Conservation (phyloP, 2,113 vertebrate species). For the Anser brachyrhynchus region DNA sequence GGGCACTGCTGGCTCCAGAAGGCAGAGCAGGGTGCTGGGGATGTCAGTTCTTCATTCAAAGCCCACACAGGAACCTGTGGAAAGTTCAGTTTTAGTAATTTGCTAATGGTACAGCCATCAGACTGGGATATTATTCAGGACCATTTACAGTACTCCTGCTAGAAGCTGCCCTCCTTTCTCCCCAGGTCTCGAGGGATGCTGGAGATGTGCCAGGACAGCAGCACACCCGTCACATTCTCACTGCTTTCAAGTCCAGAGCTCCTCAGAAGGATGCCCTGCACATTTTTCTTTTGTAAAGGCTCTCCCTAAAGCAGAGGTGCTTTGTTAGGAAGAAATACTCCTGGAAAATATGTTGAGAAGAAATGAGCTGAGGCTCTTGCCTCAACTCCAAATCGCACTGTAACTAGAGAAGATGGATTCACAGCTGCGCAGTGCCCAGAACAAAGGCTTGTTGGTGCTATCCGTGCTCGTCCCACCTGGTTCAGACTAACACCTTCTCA, state of each 20-base stretch:
- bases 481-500: background rate
- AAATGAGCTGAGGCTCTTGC: background rate
- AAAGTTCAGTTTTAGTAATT: background rate
- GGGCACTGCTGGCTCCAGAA: background rate
- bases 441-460: background rate
- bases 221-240: fast-evolving
- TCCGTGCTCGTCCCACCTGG: fast-evolving
- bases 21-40: background rate
- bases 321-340: background rate
- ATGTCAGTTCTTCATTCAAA: background rate
- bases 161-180: background rate
- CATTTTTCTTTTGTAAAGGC: background rate
- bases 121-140: background rate
- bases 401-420: fast-evolving
- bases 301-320: background rate
- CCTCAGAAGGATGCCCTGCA: background rate
- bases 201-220: background rate
- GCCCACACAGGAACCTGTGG: background rate
- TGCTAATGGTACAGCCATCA: background rate
- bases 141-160: background rate
- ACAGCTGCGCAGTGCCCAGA: background rate
- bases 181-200: fast-evolving
- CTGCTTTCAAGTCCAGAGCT: background rate
- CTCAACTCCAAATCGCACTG: background rate
- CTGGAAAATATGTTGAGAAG: background rate